A percentile compares a stretch with the other conserved stretches of the same genome.
Conservation (phyloP, 1,140 invertebrate genomes). For the Aphis gossypii region DNA sequence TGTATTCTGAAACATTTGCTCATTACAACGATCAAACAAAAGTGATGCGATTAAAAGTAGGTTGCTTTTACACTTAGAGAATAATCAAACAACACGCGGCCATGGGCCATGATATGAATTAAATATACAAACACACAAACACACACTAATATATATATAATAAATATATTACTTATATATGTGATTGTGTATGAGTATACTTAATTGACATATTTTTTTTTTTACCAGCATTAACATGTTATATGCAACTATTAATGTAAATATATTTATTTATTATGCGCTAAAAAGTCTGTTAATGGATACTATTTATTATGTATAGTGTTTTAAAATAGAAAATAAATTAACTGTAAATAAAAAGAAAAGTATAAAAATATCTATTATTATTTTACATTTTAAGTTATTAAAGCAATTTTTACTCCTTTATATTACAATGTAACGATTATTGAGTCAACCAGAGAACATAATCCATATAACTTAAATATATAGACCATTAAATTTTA, state of each 20-base stretch:
- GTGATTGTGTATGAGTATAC: background rate
- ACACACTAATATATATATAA: background rate
- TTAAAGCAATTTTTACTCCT: background rate
- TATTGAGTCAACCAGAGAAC: background rate
- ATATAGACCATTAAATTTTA: background rate
- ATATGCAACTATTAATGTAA: constrained; percentile 7
- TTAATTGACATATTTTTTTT: constrained; percentile 14
- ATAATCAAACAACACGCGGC: constrained; percentile 36
- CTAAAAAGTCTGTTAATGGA: constrained; percentile 30
- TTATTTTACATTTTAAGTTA: background rate
- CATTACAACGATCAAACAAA: constrained; percentile 30
- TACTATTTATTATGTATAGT: constrained; percentile 29
- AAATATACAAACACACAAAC: constrained; percentile 22
- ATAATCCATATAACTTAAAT: background rate
- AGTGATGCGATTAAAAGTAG: constrained; percentile 30
- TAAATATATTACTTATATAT: background rate
- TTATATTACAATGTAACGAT: background rate
- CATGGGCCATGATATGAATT: background rate
- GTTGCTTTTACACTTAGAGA: constrained; percentile 38
- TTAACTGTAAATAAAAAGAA: constrained; percentile 34
- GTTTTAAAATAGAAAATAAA: background rate
- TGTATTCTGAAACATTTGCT: constrained; percentile 35
- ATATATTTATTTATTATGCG: constrained; percentile 29
- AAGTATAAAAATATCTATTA: background rate
- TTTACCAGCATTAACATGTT: constrained; percentile 45